phyloP scores from a whole-genome alignment of 2,113 vertebrate species.

The Erinaceus europaeus region DNA sequence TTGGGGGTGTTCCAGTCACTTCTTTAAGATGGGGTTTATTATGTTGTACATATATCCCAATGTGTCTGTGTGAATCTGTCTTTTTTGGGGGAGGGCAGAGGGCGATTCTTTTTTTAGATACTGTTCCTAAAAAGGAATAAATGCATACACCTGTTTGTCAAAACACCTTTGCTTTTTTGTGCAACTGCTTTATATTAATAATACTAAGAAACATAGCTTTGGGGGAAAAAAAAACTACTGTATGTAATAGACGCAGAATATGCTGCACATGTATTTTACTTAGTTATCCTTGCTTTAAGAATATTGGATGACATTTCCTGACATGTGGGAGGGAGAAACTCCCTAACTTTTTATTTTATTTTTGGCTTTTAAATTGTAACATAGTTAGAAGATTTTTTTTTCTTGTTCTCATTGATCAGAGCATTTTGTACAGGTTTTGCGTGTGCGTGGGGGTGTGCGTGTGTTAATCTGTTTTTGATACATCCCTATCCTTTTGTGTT shows the following conservation, averaged over 20 bases:
- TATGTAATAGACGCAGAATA: conserved; percentile 95
- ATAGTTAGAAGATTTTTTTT: conserved; percentile 91
- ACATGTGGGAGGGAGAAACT: conserved; percentile 87
- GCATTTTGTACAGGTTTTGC: conserved; percentile 92
- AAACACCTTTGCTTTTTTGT: conserved; percentile 94
- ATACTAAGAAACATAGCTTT: conserved; percentile 87
- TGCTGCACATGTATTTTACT: conserved; percentile 95
- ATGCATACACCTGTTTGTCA: conserved; percentile 88
- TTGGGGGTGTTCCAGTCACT: conserved; percentile 82
- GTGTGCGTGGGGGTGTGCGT: conserved; percentile 68
- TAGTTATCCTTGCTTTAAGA: conserved; percentile 93
- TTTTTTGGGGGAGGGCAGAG: conserved; percentile 81
- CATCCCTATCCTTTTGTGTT: conserved; percentile 86
- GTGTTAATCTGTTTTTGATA: conserved; percentile 87
- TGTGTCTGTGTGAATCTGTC: conserved; percentile 90
- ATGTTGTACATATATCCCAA: conserved; percentile 94
- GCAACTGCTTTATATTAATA: conserved; percentile 96
- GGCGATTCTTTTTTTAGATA: conserved; percentile 84
- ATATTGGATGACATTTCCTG: conserved; percentile 88
- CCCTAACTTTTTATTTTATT: conserved; percentile 77
- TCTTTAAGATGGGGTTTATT: conserved; percentile 88
- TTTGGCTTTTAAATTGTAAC: conserved; percentile 93
- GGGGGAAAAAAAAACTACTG: conserved; percentile 89
- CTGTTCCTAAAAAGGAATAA: conserved; percentile 88
- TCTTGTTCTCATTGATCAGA: conserved; percentile 88